A percentile compares a stretch with the other conserved stretches of the same genome.
Evolutionary conservation across 2,113 vertebrate species (phyloP).

Genomic region (Aldabrachelys gigantea): DNA sequence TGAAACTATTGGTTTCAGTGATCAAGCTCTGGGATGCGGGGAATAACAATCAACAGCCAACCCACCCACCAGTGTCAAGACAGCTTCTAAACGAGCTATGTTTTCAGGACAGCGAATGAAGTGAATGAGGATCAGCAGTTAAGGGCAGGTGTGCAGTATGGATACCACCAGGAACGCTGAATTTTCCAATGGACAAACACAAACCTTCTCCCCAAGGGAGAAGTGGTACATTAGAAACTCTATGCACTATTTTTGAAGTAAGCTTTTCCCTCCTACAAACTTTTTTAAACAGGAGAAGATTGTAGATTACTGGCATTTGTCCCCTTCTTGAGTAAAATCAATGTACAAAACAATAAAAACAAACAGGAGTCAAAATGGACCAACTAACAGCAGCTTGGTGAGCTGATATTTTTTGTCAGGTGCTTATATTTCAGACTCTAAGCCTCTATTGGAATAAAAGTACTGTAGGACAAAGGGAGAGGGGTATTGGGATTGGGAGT

Average conservation of each 20-base stretch:
- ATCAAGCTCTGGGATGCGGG: slow-evolving; percentile 9
- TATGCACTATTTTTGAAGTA: not conserved
- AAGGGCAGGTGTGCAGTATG: not conserved
- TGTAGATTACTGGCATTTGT: not conserved
- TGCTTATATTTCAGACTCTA: not conserved
- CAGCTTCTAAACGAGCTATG: not conserved
- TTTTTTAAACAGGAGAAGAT: not conserved
- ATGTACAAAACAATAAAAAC: not conserved
- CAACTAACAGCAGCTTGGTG: not conserved
- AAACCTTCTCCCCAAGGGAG: not conserved
- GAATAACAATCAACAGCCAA: not conserved
- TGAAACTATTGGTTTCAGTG: slow-evolving; percentile 30
- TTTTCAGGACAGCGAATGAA: not conserved
- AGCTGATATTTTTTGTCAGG: not conserved
- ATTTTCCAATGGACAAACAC: not conserved
- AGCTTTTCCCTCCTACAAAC: not conserved
- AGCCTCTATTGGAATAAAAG: not conserved
- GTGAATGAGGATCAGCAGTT: not conserved
- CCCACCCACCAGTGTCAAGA: not conserved
- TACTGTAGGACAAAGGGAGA: not conserved
- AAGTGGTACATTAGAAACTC: not conserved
- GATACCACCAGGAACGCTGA: not conserved
- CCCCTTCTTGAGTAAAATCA: not conserved
- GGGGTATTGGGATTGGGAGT: not conserved
- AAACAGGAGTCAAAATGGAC: not conserved